phyloP scores from a whole-genome alignment of 2,888 invertebrate species.

The Aphidoletes aphidimyza region DNA sequence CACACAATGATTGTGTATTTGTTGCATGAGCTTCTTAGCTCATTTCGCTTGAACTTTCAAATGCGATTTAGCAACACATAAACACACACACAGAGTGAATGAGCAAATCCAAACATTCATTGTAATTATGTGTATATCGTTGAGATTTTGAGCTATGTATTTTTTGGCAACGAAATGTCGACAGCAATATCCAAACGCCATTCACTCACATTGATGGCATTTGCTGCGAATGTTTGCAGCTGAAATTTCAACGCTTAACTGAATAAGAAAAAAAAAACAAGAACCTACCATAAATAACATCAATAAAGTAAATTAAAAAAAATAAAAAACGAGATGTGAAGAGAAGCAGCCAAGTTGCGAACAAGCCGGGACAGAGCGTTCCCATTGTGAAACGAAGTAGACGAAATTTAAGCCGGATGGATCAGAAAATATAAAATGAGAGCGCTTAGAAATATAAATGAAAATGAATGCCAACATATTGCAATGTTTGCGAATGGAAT shows the following conservation, averaged over 20 bases:
- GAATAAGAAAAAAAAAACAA: neutral
- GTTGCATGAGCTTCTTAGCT: neutral
- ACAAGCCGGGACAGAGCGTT: too few species aligned
- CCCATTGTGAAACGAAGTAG: neutral
- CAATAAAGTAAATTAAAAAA: slow-evolving; percentile 51
- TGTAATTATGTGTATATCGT: slow-evolving; percentile 45
- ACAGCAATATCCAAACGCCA: neutral
- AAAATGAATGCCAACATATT: slow-evolving; percentile 48
- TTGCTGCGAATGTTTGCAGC: neutral
- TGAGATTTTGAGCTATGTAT: neutral
- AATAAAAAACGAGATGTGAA: too few species aligned
- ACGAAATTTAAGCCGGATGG: slow-evolving; percentile 37
- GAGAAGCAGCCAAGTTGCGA: too few species aligned
- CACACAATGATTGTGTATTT: neutral
- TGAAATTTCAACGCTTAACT: neutral
- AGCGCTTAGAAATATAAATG: slow-evolving; percentile 43
- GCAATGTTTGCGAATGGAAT: slow-evolving; percentile 27
- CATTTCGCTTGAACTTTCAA: neutral
- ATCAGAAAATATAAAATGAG: slow-evolving; percentile 48
- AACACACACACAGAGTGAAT: too few species aligned
- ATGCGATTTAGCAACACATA: neutral
- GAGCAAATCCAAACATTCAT: neutral
- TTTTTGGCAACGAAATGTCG: neutral
- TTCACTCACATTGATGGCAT: neutral
- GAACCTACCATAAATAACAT: slow-evolving; percentile 49